Evolutionary conservation across 2,888 invertebrate genomes (phyloP).

Genomic region (Galerucella nymphaeae): DNA sequence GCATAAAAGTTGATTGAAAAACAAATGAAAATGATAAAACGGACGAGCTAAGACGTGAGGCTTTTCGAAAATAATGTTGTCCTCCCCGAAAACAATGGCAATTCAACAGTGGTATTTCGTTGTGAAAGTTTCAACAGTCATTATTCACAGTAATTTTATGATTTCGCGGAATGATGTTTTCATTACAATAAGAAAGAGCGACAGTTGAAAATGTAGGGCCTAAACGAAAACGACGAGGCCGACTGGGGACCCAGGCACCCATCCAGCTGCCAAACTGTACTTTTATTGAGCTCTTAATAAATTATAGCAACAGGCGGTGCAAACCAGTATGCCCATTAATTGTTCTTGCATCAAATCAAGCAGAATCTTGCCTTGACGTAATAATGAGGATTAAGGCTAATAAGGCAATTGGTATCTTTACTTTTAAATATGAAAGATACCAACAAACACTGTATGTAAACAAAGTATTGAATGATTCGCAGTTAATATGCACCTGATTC

Average conservation of each 20-base stretch:
- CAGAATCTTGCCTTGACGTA: constrained; percentile 66
- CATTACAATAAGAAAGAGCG: constrained; percentile 56
- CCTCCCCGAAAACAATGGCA: constrained; percentile 48
- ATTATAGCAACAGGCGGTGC: constrained; percentile 66
- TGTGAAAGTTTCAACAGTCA: constrained; percentile 58
- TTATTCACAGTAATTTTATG: constrained; percentile 58
- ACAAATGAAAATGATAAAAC: constrained; percentile 16
- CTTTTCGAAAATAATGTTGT: constrained; percentile 39
- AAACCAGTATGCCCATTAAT: constrained; percentile 59
- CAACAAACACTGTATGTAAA: no score
- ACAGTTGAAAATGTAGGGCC: constrained; percentile 57
- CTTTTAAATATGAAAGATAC: no score
- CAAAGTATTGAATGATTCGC: no score
- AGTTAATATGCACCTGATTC: no score
- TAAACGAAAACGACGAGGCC: constrained; percentile 25
- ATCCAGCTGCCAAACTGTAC: constrained; percentile 53
- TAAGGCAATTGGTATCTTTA: constrained; percentile 61
- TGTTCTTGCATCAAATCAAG: constrained; percentile 65
- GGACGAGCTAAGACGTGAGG: constrained; percentile 19
- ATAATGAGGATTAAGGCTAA: constrained; percentile 66
- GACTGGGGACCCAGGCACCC: constrained; percentile 20
- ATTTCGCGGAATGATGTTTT: constrained; percentile 56
- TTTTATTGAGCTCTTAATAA: constrained; percentile 67
- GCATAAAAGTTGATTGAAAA: constrained; percentile 1
- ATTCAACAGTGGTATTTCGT: constrained; percentile 52